These are phyloP conservation scores for Agonopterix alstromeriana DNA, from an alignment of 2,888 invertebrate genomes.

Conservation along the genomic window DNA sequence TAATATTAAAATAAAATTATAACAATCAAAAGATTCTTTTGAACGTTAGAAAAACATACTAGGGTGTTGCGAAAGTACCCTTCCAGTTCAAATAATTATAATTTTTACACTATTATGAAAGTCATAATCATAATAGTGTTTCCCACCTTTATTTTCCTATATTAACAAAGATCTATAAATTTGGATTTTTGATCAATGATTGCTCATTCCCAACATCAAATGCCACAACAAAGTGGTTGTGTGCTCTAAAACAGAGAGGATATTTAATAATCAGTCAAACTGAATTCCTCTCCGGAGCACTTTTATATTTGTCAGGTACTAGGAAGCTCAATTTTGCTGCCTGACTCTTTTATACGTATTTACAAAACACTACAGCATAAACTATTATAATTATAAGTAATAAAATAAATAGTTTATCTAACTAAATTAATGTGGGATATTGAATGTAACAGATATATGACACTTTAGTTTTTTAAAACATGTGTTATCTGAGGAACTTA, in stretches of 20 bases:
- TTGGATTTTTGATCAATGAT: slow-evolving; percentile 18
- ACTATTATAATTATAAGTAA: slow-evolving; percentile 11
- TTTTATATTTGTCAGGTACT: slow-evolving; percentile 64
- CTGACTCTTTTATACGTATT: slow-evolving; percentile 45
- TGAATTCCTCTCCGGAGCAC: slow-evolving; percentile 56
- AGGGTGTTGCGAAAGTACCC: too few relatives aligned
- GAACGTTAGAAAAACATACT: too few relatives aligned
- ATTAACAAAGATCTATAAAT: too few relatives aligned
- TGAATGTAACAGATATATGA: neutral
- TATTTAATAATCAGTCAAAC: slow-evolving; percentile 3
- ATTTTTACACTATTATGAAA: too few relatives aligned
- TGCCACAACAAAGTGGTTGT: slow-evolving; percentile 26
- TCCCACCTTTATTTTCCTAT: too few relatives aligned
- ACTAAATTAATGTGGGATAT: neutral
- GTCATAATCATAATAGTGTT: too few relatives aligned
- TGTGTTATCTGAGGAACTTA: slow-evolving; percentile 12
- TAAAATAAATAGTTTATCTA: slow-evolving; percentile 16
- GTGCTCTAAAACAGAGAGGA: slow-evolving; percentile 53
- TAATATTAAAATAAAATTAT: too few relatives aligned
- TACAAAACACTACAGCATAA: slow-evolving; percentile 7
- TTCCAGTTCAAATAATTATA: too few relatives aligned
- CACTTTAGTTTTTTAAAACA: neutral
- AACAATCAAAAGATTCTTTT: too few relatives aligned
- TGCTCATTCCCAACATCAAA: slow-evolving; percentile 52
- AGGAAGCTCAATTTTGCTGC: slow-evolving; percentile 67